Conservation (phyloP, 2,113 vertebrate genomes). For the Oreochromis spilurus region DNA sequence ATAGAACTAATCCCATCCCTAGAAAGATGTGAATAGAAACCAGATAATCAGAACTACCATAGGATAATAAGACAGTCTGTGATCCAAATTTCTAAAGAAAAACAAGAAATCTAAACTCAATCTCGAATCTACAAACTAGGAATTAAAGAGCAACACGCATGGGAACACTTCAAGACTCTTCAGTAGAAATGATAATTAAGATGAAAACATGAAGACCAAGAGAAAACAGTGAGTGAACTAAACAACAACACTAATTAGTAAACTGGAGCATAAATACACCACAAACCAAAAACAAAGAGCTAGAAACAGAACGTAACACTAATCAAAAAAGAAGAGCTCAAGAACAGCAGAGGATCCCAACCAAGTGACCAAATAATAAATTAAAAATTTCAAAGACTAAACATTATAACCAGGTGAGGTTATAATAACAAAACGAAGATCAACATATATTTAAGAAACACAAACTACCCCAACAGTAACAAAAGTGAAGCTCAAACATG, state of each 20-base stretch:
- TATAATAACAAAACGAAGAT: not conserved
- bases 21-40: not conserved
- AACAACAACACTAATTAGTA: not conserved
- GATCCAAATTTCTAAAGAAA: not conserved
- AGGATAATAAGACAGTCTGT: not conserved
- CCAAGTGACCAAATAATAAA: not conserved
- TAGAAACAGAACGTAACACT: not conserved
- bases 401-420: not conserved
- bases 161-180: not conserved
- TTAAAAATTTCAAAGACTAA: not conserved
- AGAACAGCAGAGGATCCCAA: not conserved
- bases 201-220: not conserved
- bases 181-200: not conserved
- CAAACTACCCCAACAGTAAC: not conserved
- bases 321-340: not conserved
- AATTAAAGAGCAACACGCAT: not conserved
- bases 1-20: not conserved
- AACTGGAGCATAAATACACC: not conserved
- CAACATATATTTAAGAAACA: not conserved
- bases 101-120: not conserved
- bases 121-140: not conserved
- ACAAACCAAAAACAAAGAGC: not conserved
- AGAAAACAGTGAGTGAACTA: not conserved
- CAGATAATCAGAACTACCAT: not conserved
- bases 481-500: not conserved